Conservation (phyloP, 2,797 vertebrate species). For the Ctenopoma kingsleyae region DNA sequence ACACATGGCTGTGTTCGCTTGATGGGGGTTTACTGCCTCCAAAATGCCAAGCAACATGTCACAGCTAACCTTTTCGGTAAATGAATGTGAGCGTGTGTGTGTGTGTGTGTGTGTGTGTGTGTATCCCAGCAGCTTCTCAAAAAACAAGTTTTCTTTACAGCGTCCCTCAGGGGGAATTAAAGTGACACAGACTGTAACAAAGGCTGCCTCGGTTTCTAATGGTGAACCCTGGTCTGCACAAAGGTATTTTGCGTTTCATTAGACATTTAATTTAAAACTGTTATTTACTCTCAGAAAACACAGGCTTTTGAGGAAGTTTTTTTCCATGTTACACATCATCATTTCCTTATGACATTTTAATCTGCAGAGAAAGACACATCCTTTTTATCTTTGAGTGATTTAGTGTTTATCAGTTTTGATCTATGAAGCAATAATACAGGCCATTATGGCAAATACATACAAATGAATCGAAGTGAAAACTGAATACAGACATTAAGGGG, state of each 20-base stretch:
- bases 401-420: conserved; percentile 1
- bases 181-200: conserved; percentile 31
- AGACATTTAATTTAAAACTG: not conserved
- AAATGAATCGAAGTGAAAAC: not conserved
- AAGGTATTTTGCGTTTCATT: conserved; percentile 3
- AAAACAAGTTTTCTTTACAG: conserved; percentile 46
- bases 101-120: conserved; percentile 17
- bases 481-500: conserved; percentile 10
- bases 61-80: conserved; percentile 56
- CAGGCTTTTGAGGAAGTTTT: conserved; percentile 3
- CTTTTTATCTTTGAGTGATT: conserved; percentile 1
- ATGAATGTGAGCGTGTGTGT: conserved; percentile 13
- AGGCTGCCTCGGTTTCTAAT: conserved; percentile 23
- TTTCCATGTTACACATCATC: not conserved
- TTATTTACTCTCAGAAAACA: not conserved
- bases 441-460: conserved; percentile 4
- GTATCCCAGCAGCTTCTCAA: conserved; percentile 8
- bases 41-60: conserved; percentile 61
- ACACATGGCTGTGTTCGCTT: conserved; percentile 53
- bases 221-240: conserved; percentile 7
- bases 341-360: conserved; percentile 11
- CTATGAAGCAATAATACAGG: not conserved
- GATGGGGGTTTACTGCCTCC: conserved; percentile 49
- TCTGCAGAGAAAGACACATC: not conserved
- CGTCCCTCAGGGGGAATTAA: conserved; percentile 27